phyloP scores from a whole-genome alignment of 2,888 invertebrate genomes.

The Horisme vitalbata region DNA sequence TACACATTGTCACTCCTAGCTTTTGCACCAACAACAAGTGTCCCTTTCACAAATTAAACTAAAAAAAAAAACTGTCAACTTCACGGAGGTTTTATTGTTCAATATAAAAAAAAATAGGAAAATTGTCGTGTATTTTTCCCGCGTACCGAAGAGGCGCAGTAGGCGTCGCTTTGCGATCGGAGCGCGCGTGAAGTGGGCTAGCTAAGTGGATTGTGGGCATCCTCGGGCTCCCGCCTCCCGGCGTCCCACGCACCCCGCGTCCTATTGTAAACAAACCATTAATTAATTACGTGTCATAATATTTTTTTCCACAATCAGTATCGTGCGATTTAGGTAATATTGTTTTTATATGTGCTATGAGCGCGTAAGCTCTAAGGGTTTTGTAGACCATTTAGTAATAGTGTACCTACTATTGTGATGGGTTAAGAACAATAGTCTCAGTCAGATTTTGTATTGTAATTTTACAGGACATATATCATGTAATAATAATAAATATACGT shows the following conservation, averaged over 20 bases:
- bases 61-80: slow-evolving; percentile 4
- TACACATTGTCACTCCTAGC: slow-evolving; percentile 24
- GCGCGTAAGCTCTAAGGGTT: too few species aligned
- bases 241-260: slow-evolving; percentile 52
- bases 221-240: slow-evolving; percentile 59
- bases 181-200: slow-evolving; percentile 60
- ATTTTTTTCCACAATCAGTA: slow-evolving; percentile 3
- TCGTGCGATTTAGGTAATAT: background rate
- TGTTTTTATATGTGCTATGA: too few species aligned
- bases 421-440: too few species aligned
- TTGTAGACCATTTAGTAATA: too few species aligned
- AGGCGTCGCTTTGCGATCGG: slow-evolving; percentile 65
- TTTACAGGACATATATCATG: too few species aligned
- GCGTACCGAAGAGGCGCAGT: slow-evolving; percentile 39
- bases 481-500: too few species aligned
- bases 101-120: slow-evolving; percentile 29
- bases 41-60: slow-evolving; percentile 19
- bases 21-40: slow-evolving; percentile 5
- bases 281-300: slow-evolving; percentile 14
- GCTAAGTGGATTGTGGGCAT: slow-evolving; percentile 35
- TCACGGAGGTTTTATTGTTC: too few species aligned
- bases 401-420: too few species aligned
- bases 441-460: too few species aligned
- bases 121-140: slow-evolving; percentile 42
- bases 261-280: slow-evolving; percentile 47